Base-by-base conservation (phyloP, 2,888 invertebrate species). In the Catocala sponsa region DNA sequence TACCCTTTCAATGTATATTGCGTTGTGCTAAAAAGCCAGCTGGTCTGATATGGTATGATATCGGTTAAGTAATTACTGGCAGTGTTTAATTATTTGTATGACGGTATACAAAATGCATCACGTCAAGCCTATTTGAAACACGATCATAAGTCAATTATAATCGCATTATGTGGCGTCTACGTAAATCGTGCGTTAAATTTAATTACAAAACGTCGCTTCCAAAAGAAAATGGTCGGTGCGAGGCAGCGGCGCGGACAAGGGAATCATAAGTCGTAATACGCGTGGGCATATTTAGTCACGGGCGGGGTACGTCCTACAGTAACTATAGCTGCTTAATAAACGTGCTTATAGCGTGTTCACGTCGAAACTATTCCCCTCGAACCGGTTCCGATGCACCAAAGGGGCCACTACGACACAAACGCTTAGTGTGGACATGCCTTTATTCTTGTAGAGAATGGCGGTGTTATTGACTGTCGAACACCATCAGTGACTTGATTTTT, bases 201-300 rank as follows among this genome's bases (percentile, higher is more conserved):
- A 91, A 90, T 91, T 88, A 89, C 78, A 81, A 83, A 84, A 81
- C 78, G 80, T 81, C 80, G 88, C 90, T 90, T 85, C 89, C 83
- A 88, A 83, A 85, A 77, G 76, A 76, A 80, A 85, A 81, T 81
- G 77, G 76, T 78, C 59, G 76, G 79, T 73, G 76, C 74, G 65
- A 78, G 58, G 72, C 63, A 71, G 70, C 59, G 51, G 70, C 68
- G 80, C 70, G 68, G 76, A 76, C 79, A 73, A 82, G 84, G 73
- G 78, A 82, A 86, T 86, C 84, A 85, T 87, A 87, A 87, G 84
- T 82, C 81, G 82, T 84, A 84, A 86, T 88, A 88, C 84, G 90
- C 91, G 92, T 91, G 91, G 91, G 91, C 87, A 83, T 87, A 88
- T 91, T 92, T 91, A 91, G 92, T 91, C 89, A 91, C 86, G 91